Evolutionary conservation across 2,113 vertebrate species (phyloP).

Genomic region (Alligator mississippiensis): DNA sequence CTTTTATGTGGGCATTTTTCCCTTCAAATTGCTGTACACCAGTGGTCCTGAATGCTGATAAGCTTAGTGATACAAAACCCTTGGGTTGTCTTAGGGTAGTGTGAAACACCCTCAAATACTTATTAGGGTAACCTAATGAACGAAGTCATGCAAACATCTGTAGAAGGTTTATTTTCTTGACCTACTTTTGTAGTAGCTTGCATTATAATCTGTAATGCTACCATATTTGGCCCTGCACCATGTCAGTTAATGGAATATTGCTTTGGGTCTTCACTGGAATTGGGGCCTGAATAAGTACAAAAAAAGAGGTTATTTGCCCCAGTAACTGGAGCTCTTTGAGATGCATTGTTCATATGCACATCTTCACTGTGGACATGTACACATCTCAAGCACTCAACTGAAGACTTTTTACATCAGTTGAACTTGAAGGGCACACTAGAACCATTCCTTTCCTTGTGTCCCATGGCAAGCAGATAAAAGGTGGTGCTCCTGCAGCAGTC

Average conservation of each 20-base stretch:
- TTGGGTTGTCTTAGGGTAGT: background rate
- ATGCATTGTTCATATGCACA: background rate
- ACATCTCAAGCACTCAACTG: no score
- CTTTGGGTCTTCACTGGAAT: background rate
- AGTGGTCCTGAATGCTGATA: background rate
- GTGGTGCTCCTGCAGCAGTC: no score
- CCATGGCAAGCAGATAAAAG: no score
- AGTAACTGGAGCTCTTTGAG: background rate
- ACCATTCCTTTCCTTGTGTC: no score
- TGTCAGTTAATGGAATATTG: background rate
- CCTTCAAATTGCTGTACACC: slow-evolving; percentile 4
- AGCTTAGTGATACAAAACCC: background rate
- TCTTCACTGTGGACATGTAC: background rate
- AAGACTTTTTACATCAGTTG: no score
- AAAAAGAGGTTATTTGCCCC: background rate
- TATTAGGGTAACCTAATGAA: background rate
- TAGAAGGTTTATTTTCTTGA: background rate
- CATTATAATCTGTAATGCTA: background rate
- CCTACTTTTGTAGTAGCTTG: background rate
- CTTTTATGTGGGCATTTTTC: slow-evolving; percentile 42
- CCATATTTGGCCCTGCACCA: background rate
- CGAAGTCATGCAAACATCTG: fast-evolving
- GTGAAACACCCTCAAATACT: background rate
- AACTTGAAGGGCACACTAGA: no score
- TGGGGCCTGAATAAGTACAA: background rate